Conservation (phyloP, 1,140 invertebrate genomes). For the Heliconius nattereri region DNA sequence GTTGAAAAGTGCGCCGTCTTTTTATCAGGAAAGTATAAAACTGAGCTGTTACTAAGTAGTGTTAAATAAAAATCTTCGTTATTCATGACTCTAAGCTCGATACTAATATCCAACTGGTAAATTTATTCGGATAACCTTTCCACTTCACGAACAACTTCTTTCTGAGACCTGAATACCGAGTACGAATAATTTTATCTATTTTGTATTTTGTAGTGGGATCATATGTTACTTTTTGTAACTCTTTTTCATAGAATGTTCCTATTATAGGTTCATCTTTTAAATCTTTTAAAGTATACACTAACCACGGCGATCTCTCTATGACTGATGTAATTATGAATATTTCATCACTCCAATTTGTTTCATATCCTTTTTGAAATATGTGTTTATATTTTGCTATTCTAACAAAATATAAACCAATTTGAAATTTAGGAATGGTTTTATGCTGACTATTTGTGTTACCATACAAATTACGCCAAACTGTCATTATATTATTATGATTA, state of each 20-base stretch:
- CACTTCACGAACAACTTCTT: slow-evolving; percentile 49
- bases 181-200: slow-evolving; percentile 50
- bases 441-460: too few species aligned
- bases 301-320: too few species aligned
- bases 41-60: too few species aligned
- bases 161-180: slow-evolving; percentile 40
- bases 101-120: too few species aligned
- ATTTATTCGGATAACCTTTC: slow-evolving; percentile 50
- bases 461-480: slow-evolving; percentile 38
- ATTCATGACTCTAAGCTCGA: too few species aligned
- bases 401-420: slow-evolving; percentile 44
- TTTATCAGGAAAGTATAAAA: too few species aligned
- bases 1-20: too few species aligned
- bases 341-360: slow-evolving; percentile 61
- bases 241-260: slow-evolving; percentile 48
- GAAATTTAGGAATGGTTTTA: slow-evolving; percentile 21
- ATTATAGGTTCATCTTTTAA: slow-evolving; percentile 36
- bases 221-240: slow-evolving; percentile 44
- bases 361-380: slow-evolving; percentile 52
- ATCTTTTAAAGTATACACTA: too few species aligned
- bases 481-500: slow-evolving; percentile 50
- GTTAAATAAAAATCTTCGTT: too few species aligned
- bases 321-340: slow-evolving; percentile 54
- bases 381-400: slow-evolving; percentile 45
- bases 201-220: slow-evolving; percentile 34